phyloP scores from a whole-genome alignment of 2,888 invertebrate genomes.

The Eupithecia tripunctaria region DNA sequence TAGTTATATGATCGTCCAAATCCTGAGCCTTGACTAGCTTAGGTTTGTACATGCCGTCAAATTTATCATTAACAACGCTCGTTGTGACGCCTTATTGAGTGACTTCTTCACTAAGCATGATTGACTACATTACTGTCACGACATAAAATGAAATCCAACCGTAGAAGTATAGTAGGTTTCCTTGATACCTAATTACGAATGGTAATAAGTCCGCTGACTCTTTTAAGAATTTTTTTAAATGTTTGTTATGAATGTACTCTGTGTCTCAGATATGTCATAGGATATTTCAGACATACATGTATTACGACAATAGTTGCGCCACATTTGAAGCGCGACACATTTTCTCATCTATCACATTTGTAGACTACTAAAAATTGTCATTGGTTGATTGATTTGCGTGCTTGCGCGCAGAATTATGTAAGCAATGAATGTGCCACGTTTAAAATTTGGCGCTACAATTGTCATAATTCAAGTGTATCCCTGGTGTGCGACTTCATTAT shows the following conservation, averaged over 20 bases:
- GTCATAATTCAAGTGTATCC: not conserved
- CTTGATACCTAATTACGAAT: not conserved
- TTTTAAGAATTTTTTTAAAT: not conserved
- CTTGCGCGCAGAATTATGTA: no score
- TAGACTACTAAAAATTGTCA: not conserved
- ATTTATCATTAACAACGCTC: not conserved
- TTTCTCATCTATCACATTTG: not conserved
- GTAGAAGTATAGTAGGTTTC: not conserved
- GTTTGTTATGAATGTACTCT: not conserved
- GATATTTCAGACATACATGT: not conserved
- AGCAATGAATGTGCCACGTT: not conserved
- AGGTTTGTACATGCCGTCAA: not conserved
- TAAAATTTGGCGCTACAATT: not conserved
- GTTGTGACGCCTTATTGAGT: not conserved
- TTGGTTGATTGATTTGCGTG: no score
- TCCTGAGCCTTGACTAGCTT: not conserved
- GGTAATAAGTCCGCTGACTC: not conserved
- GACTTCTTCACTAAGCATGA: not conserved
- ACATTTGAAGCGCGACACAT: not conserved
- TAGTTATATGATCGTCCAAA: not conserved
- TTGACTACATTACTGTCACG: not conserved
- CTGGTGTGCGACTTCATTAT: no score
- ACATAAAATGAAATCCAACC: not conserved
- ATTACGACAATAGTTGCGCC: not conserved
- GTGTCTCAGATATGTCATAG: not conserved